Evolutionary conservation across 2,888 invertebrate genomes (phyloP).

Genomic region (Criorhina ranunculi): DNA sequence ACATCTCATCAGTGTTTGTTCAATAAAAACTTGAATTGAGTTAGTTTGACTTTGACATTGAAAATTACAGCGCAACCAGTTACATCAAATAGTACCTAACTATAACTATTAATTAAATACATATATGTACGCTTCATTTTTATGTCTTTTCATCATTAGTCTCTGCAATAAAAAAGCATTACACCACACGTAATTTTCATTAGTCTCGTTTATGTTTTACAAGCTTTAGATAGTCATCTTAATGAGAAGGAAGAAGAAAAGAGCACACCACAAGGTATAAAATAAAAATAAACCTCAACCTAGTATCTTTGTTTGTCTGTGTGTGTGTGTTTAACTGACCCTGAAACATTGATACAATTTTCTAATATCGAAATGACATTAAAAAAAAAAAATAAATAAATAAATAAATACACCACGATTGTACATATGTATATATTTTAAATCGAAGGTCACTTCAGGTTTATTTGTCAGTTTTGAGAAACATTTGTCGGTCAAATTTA

Average conservation of each 20-base stretch:
- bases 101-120: neutral
- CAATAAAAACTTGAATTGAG: neutral
- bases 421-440: slow-evolving; percentile 34
- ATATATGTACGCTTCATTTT: neutral
- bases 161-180: slow-evolving; percentile 23
- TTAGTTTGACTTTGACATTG: slow-evolving; percentile 5
- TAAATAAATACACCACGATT: slow-evolving; percentile 39
- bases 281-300: slow-evolving; percentile 64
- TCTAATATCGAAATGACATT: slow-evolving; percentile 61
- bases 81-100: neutral
- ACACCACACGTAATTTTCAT: slow-evolving; percentile 39
- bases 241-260: neutral
- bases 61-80: slow-evolving; percentile 3
- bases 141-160: slow-evolving; percentile 2
- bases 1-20: neutral
- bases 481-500: slow-evolving; percentile 57
- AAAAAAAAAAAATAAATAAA: too few species aligned
- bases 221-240: slow-evolving; percentile 18
- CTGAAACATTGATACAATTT: slow-evolving; percentile 66
- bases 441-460: slow-evolving; percentile 65
- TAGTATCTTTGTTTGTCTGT: slow-evolving; percentile 1
- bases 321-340: slow-evolving; percentile 55
- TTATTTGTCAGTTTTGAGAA: slow-evolving; percentile 46
- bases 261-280: slow-evolving; percentile 8
- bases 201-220: slow-evolving; percentile 47